Conservation (phyloP, 2,888 invertebrate species). For the Ochropleura leucogaster region DNA sequence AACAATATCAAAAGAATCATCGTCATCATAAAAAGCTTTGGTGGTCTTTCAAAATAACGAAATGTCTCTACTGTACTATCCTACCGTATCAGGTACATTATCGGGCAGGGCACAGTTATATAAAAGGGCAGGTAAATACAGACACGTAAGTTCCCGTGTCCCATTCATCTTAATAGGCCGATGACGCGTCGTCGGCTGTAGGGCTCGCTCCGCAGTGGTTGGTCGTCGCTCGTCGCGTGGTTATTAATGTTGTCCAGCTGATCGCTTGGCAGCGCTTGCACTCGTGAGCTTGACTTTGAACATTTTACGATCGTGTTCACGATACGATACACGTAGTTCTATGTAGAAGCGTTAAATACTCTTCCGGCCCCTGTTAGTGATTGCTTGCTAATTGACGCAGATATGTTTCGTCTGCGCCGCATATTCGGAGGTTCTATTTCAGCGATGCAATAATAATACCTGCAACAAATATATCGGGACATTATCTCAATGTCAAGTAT, state of each 20-base stretch:
- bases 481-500: slow-evolving; percentile 51
- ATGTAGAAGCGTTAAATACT: slow-evolving; percentile 14
- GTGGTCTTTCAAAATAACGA: not conserved
- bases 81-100: too few relatives aligned
- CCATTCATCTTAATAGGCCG: slow-evolving; percentile 11
- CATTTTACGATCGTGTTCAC: slow-evolving; percentile 19
- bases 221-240: slow-evolving; percentile 48
- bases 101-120: not conserved
- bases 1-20: not conserved
- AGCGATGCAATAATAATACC: slow-evolving; percentile 17
- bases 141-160: not conserved
- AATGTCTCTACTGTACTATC: not conserved
- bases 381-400: slow-evolving; percentile 25
- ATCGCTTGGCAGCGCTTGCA: slow-evolving; percentile 50
- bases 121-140: not conserved
- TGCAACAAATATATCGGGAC: slow-evolving; percentile 7
- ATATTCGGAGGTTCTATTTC: not conserved
- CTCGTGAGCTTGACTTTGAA: slow-evolving; percentile 63
- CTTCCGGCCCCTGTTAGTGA: slow-evolving; percentile 26
- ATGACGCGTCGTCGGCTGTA: slow-evolving; percentile 11
- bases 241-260: slow-evolving; percentile 57
- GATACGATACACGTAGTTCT: not conserved
- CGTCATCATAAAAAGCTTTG: not conserved
- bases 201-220: slow-evolving; percentile 39
- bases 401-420: slow-evolving; percentile 14